Conservation (phyloP, 2,888 invertebrate genomes). For the Caenorhabditis doughertyi region DNA sequence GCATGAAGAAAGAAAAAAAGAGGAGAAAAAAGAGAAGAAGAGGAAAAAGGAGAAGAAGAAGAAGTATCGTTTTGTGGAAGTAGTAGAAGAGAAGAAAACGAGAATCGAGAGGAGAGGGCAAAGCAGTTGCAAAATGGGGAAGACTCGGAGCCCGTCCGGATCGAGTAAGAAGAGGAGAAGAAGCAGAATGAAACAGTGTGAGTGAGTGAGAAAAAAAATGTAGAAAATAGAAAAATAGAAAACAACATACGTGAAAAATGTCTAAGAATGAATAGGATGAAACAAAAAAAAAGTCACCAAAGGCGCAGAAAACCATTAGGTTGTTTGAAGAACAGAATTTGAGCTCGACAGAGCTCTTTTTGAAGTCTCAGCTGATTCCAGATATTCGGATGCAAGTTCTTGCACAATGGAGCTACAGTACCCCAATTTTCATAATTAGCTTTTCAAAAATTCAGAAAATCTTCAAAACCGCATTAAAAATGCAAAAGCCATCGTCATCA, state of each 20-base stretch:
- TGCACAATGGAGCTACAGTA: too few species aligned
- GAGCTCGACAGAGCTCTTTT: too few species aligned
- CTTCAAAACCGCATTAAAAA: too few species aligned
- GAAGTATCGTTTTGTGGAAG: constrained; percentile 56
- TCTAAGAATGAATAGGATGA: constrained; percentile 6
- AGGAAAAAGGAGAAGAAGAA: constrained; percentile 27
- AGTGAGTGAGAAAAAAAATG: constrained; percentile 37
- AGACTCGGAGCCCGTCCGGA: constrained; percentile 14
- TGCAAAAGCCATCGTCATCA: too few species aligned
- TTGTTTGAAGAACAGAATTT: not conserved
- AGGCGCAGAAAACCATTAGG: not conserved
- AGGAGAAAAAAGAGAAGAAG: constrained; percentile 26
- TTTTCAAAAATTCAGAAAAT: too few species aligned
- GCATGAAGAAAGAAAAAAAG: constrained; percentile 51
- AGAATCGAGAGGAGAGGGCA: constrained; percentile 46
- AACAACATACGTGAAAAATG: constrained; percentile 12
- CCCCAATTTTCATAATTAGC: too few species aligned
- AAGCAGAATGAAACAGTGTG: constrained; percentile 53
- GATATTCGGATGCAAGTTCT: too few species aligned
- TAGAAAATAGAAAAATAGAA: constrained; percentile 16
- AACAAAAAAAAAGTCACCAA: not conserved
- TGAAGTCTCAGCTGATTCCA: too few species aligned
- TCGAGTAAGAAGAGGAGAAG: constrained; percentile 23
- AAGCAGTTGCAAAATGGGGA: constrained; percentile 51
- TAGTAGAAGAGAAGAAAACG: constrained; percentile 47